These are phyloP conservation scores for Battus philenor DNA, from an alignment of 1,140 invertebrate genomes.

Conservation along the genomic window DNA sequence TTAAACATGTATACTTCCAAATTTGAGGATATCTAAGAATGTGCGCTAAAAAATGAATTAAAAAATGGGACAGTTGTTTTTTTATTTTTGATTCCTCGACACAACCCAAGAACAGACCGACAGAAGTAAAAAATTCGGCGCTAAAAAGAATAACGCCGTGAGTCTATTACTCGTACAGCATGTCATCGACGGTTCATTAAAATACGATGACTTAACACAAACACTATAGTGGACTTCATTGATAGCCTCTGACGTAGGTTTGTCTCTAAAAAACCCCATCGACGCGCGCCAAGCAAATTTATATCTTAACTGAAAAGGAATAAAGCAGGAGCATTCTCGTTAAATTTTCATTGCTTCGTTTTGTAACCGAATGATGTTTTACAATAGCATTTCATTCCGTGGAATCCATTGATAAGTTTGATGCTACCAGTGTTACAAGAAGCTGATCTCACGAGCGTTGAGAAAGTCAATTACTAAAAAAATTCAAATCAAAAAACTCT, in stretches of 20 bases:
- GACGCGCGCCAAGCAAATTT: slow-evolving; percentile 25
- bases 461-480: slow-evolving; percentile 51
- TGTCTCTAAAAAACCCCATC: slow-evolving; percentile 53
- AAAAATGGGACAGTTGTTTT: slow-evolving; percentile 34
- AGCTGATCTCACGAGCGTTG: slow-evolving; percentile 58
- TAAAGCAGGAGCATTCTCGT: slow-evolving; percentile 25
- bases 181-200: slow-evolving; percentile 74
- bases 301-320: slow-evolving; percentile 26
- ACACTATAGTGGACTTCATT: slow-evolving; percentile 72
- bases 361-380: slow-evolving; percentile 58
- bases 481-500: too few species aligned
- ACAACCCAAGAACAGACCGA: slow-evolving; percentile 45
- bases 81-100: slow-evolving; percentile 42
- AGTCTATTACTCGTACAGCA: slow-evolving; percentile 72
- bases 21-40: slow-evolving; percentile 37
- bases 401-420: slow-evolving; percentile 73
- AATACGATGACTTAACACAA: slow-evolving; percentile 74
- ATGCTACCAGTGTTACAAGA: slow-evolving; percentile 72
- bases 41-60: slow-evolving; percentile 36
- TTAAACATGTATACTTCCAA: not conserved
- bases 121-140: slow-evolving; percentile 61
- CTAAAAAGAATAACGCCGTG: slow-evolving; percentile 69
- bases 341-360: slow-evolving; percentile 47
- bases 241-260: slow-evolving; percentile 71
- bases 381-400: slow-evolving; percentile 72